Percentiles rank a stretch among this genome's conserved stretches.
These are phyloP conservation scores for Zaprionus vittiger DNA, from an alignment of 1,140 invertebrate species.

Conservation along the genomic window DNA sequence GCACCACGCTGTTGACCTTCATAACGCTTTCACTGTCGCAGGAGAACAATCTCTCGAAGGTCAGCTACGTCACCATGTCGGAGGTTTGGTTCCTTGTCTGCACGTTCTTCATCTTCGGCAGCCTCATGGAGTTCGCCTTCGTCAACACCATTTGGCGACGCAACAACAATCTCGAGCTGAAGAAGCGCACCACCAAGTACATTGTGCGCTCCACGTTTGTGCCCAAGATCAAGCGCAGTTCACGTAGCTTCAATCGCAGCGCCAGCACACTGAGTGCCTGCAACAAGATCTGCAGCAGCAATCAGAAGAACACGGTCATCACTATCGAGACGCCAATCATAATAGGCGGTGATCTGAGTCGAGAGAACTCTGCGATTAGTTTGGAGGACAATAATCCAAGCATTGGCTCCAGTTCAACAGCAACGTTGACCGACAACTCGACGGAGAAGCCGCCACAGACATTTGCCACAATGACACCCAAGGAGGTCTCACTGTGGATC, in stretches of 20 bases:
- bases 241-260: constrained; percentile 84
- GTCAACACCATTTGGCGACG: constrained; percentile 94
- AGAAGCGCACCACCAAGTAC: constrained; percentile 93
- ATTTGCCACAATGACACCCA: constrained; percentile 92
- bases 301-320: constrained; percentile 61
- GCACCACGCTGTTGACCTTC: constrained; percentile 93
- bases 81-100: constrained; percentile 95
- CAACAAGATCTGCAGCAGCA: constrained; percentile 84
- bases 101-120: constrained; percentile 93
- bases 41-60: constrained; percentile 91
- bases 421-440: constrained; percentile 25
- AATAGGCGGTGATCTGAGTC: constrained; percentile 46
- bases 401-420: constrained; percentile 44
- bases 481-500: constrained; percentile 94
- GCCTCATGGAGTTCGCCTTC: constrained; percentile 95
- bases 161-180: constrained; percentile 91
- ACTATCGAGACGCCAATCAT: constrained; percentile 72
- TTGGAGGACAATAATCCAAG: constrained; percentile 53
- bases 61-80: constrained; percentile 94
- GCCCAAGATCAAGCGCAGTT: constrained; percentile 88
- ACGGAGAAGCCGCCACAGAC: constrained; percentile 59
- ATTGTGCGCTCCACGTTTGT: constrained; percentile 93
- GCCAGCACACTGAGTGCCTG: constrained; percentile 84
- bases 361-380: constrained; percentile 61
- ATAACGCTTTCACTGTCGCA: constrained; percentile 93